Evolutionary conservation across 2,797 vertebrate genomes (phyloP).

Genomic region (Australoheros facetus): DNA sequence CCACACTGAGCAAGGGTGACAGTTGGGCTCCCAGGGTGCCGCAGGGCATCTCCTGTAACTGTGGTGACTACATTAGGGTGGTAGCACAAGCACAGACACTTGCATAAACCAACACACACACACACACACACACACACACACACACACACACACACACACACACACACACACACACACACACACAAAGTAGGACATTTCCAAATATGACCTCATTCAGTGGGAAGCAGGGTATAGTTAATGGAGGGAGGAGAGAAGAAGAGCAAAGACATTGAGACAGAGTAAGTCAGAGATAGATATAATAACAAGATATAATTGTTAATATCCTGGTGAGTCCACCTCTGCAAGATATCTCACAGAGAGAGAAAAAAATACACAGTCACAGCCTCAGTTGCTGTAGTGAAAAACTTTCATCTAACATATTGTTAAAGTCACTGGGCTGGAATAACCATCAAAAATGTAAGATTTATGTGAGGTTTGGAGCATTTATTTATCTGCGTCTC

Average conservation of each 20-base stretch:
- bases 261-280: constrained; percentile 24
- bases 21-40: constrained; percentile 79
- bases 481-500: constrained; percentile 33
- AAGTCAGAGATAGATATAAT: constrained; percentile 33
- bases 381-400: constrained; percentile 1
- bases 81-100: constrained; percentile 36
- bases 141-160: constrained; percentile 38
- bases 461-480: constrained; percentile 23
- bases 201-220: constrained; percentile 72
- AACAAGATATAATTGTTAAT: constrained; percentile 50
- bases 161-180: constrained; percentile 34
- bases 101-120: constrained; percentile 10
- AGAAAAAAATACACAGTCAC: neutral
- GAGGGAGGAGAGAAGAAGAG: constrained; percentile 32
- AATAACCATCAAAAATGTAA: constrained; percentile 43
- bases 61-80: constrained; percentile 74
- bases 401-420: constrained; percentile 41
- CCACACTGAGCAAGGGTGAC: constrained; percentile 78
- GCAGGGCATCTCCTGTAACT: constrained; percentile 79
- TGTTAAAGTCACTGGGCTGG: constrained; percentile 27
- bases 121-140: constrained; percentile 35
- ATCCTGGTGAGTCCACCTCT: constrained; percentile 35
- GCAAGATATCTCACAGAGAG: constrained; percentile 15
- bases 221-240: constrained; percentile 51
- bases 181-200: constrained; percentile 74